Conservation (phyloP, 2,113 vertebrate genomes). For the Mesembrinibis cayennensis region DNA sequence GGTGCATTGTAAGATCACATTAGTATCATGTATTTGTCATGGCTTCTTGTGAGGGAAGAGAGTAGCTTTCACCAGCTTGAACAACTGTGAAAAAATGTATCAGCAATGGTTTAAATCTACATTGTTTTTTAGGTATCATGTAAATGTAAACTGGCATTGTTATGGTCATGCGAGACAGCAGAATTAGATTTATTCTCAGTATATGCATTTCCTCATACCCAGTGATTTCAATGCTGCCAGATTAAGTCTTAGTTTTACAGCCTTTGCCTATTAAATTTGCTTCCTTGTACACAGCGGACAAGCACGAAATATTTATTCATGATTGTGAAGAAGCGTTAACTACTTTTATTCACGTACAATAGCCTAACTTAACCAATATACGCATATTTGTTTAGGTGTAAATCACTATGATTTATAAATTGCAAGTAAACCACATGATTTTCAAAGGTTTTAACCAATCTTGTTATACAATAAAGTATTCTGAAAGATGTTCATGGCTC, state of each 20-base stretch:
- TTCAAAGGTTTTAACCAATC: not conserved
- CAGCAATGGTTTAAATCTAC: not conserved
- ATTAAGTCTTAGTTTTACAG: not conserved
- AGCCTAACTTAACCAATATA: not conserved
- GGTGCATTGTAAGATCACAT: not conserved
- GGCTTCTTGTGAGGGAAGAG: not conserved
- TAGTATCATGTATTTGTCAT: not conserved
- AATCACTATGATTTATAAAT: not conserved
- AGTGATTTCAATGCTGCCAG: not conserved
- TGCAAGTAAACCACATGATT: not conserved
- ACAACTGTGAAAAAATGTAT: not conserved
- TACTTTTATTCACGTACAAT: not conserved
- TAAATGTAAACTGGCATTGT: not conserved
- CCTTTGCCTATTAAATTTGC: not conserved
- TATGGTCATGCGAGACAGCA: not conserved
- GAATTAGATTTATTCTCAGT: not conserved
- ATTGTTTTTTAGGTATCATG: not conserved
- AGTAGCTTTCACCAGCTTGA: not conserved
- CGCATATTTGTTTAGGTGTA: not conserved
- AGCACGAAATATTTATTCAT: not conserved
- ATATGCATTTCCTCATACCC: not conserved
- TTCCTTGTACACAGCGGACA: rapidly evolving
- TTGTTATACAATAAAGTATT: not conserved
- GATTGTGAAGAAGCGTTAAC: not conserved
- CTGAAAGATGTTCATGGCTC: not conserved